Base-by-base conservation (phyloP, 2,888 invertebrate genomes). In the Acholoe squamosa region DNA sequence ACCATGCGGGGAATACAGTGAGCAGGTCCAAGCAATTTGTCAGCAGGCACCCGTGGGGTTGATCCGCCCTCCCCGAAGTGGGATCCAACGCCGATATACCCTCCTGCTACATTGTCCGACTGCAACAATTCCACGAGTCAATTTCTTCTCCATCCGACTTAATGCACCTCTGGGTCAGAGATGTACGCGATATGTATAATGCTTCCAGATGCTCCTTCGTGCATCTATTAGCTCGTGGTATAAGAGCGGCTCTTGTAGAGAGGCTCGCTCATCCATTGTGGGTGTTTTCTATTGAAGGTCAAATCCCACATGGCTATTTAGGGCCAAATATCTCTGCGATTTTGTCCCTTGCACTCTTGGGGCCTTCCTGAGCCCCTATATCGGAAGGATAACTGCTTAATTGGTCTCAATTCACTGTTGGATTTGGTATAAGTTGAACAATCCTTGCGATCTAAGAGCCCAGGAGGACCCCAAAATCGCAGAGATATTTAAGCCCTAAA, bases 151-250 rank as follows among this genome's bases (percentile, higher is more conserved):
- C 31, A 25, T 25, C 71, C 16, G 25, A 28, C 25, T 28, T 71
- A 71, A 71, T 71, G 71, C 31, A 71, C 71, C 71, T 71, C 25
- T 25, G 71, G 71, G 71, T 71, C 71, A 71, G 31, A 71, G 71
- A 28, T 71, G 71, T 61, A 61, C 61, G 61, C 61, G 61, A 61
- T 61, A 61, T 61, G n/a, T n/a, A n/a, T n/a, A n/a, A n/a, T n/a
- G 61, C n/a, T 61, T 61, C 61, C 61, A 61, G 61, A 61, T 61
- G 61, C 61, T 61, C 19, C 22, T 0, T 19, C n/a, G 3, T 19
- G 61, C 61, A 61, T n/a, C 14, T n/a, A 61, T 61, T 61, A 61
- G 61, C 19, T n/a, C 61, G 22, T n/a, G n/a, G n/a, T 14, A n/a
- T 19, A 61, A 19, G n/a, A 61, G 43, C 43, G 5, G 43, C n/a